Evolutionary conservation across 37 sponge, comb jelly and placozoan species (phyloP).

Genomic region (Aplysina aerophoba): DNA sequence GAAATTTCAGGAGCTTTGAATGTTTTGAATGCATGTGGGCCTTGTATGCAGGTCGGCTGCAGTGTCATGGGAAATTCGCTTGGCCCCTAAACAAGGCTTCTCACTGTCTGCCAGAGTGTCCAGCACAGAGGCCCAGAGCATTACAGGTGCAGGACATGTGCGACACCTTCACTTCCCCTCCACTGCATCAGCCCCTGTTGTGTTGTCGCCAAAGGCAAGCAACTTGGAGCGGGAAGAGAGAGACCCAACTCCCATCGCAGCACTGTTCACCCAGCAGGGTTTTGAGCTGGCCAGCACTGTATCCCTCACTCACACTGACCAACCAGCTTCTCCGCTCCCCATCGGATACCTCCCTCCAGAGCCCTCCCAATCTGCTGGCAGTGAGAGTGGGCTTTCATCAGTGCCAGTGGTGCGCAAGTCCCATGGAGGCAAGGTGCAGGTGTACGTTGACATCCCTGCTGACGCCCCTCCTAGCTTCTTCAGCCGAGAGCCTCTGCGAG

Average conservation of each 20-base stretch:
- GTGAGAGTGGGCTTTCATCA: background rate
- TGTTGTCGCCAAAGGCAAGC: no score
- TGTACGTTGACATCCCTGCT: conserved; percentile 10
- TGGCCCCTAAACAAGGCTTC: background rate
- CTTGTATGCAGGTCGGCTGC: conserved; percentile 51
- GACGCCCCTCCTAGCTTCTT: background rate
- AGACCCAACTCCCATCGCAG: conserved; percentile 22
- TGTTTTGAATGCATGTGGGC: no score
- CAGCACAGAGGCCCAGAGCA: no score
- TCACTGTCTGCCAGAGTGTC: background rate
- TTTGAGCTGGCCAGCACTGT: conserved; percentile 2
- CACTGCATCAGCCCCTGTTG: no score
- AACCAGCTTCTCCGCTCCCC: background rate
- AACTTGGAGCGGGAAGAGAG: background rate
- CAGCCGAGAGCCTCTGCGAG: background rate
- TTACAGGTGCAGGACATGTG: no score
- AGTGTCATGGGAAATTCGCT: conserved; percentile 79
- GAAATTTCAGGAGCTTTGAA: no score
- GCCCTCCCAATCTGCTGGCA: background rate
- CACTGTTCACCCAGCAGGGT: conserved; percentile 4
- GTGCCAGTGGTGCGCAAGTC: conserved; percentile 19
- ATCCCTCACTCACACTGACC: background rate
- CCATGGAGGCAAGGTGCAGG: conserved; percentile 34
- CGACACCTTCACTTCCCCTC: no score
- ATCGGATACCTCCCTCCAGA: background rate